A percentile compares a stretch with the other conserved stretches of the same genome.
phyloP scores from a whole-genome alignment of 2,888 invertebrate species.

The Smittia aterrima region DNA sequence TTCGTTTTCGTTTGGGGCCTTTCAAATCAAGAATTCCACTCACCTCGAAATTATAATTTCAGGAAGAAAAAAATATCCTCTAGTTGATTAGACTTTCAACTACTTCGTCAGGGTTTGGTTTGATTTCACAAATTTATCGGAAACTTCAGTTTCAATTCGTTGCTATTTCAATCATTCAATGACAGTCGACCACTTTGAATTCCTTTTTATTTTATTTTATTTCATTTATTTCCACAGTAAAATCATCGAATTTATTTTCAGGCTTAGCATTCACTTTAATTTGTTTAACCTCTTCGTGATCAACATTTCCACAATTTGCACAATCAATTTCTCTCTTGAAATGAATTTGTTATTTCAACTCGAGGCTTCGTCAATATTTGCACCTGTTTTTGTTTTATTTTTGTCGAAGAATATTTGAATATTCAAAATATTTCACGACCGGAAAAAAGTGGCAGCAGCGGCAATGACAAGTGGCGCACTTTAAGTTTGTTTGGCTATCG shows the following conservation, averaged over 20 bases:
- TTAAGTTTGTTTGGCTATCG: slow-evolving; percentile 1
- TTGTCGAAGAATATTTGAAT: background rate
- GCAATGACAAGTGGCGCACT: slow-evolving; percentile 15
- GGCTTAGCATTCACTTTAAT: background rate
- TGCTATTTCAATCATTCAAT: slow-evolving; percentile 7
- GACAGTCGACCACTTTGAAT: slow-evolving; percentile 11
- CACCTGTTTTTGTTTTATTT: slow-evolving; percentile 14
- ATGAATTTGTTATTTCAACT: background rate
- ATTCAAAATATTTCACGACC: background rate
- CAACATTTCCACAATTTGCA: too few species aligned
- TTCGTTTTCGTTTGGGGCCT: background rate
- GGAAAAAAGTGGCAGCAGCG: background rate
- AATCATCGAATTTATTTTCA: background rate
- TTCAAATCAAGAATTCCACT: slow-evolving; percentile 3
- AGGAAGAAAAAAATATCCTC: slow-evolving; percentile 12
- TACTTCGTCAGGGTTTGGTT: background rate
- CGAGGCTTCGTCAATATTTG: slow-evolving; percentile 23
- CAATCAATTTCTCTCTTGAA: background rate
- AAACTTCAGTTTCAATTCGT: background rate
- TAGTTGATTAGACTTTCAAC: slow-evolving; percentile 10
- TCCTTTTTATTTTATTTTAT: background rate
- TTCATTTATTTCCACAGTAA: background rate
- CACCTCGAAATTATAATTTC: slow-evolving; percentile 1
- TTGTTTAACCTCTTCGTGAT: background rate
- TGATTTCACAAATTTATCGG: background rate